These are phyloP conservation scores for Probaryconus sp. DNA, from an alignment of 1,140 invertebrate genomes.

Conservation along the genomic window DNA sequence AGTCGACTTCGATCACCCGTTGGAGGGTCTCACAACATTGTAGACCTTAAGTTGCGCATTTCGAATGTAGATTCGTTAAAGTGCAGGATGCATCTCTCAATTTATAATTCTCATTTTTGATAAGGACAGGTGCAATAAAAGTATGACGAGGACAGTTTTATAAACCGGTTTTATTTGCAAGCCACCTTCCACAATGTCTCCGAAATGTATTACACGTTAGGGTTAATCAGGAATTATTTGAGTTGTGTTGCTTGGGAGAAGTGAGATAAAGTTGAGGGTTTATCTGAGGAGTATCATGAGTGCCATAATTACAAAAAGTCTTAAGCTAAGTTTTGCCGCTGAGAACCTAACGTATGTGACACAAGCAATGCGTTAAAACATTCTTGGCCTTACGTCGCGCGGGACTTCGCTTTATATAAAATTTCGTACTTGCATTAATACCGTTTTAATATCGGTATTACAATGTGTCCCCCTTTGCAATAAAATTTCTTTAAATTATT, in stretches of 20 bases:
- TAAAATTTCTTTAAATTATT: too few relatives aligned
- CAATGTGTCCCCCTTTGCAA: too few relatives aligned
- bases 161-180: slow-evolving; percentile 51
- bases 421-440: too few relatives aligned
- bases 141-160: slow-evolving; percentile 30
- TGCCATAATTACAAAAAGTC: too few relatives aligned
- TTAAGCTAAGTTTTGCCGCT: too few relatives aligned
- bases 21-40: slow-evolving; percentile 44
- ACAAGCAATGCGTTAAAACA: too few relatives aligned
- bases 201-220: slow-evolving; percentile 26
- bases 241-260: slow-evolving; percentile 39
- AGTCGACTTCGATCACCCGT: background rate
- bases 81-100: slow-evolving; percentile 51
- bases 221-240: slow-evolving; percentile 36
- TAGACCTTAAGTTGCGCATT: slow-evolving; percentile 44
- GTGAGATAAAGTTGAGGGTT: slow-evolving; percentile 18
- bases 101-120: slow-evolving; percentile 54
- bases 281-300: too few relatives aligned
- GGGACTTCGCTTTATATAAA: too few relatives aligned
- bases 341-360: too few relatives aligned
- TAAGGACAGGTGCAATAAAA: slow-evolving; percentile 47
- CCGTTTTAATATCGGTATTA: too few relatives aligned
- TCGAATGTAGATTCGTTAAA: slow-evolving; percentile 54
- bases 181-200: slow-evolving; percentile 33
- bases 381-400: too few relatives aligned